Evolutionary conservation across 1,140 invertebrate species (phyloP).

Genomic region (Ooceraea biroi): DNA sequence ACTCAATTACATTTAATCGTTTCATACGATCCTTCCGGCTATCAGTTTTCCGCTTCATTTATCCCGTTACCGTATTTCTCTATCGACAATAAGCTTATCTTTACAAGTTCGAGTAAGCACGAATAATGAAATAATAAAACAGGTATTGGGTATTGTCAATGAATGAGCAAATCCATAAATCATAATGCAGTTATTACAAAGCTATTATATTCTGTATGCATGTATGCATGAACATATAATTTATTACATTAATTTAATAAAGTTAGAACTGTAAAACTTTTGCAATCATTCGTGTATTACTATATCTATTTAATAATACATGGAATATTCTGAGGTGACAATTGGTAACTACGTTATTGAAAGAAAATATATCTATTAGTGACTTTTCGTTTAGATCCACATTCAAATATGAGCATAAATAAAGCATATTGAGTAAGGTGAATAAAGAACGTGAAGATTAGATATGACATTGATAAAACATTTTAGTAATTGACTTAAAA

Average conservation of each 20-base stretch:
- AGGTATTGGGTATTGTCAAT: not conserved
- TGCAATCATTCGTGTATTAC: not conserved
- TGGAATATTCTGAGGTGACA: not conserved
- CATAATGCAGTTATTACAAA: not conserved
- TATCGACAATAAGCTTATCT: conserved; percentile 17
- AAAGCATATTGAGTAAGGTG: too few species aligned
- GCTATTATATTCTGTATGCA: too few species aligned
- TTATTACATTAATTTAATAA: not conserved
- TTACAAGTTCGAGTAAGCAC: not conserved
- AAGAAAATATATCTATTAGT: too few species aligned
- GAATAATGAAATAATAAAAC: conserved; percentile 18
- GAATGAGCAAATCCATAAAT: not conserved
- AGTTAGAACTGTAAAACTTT: not conserved
- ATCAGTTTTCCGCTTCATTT: not conserved
- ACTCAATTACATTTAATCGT: not conserved
- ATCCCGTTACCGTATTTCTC: not conserved
- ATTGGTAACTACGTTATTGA: too few species aligned
- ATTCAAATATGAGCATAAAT: too few species aligned
- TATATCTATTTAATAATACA: not conserved
- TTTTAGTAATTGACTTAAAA: too few species aligned
- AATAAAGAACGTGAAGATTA: too few species aligned
- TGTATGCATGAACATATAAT: not conserved
- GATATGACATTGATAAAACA: too few species aligned
- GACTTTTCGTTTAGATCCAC: too few species aligned
- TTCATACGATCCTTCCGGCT: not conserved